These are phyloP conservation scores for Xestia xanthographa DNA, from an alignment of 2,888 invertebrate genomes.

Conservation along the genomic window DNA sequence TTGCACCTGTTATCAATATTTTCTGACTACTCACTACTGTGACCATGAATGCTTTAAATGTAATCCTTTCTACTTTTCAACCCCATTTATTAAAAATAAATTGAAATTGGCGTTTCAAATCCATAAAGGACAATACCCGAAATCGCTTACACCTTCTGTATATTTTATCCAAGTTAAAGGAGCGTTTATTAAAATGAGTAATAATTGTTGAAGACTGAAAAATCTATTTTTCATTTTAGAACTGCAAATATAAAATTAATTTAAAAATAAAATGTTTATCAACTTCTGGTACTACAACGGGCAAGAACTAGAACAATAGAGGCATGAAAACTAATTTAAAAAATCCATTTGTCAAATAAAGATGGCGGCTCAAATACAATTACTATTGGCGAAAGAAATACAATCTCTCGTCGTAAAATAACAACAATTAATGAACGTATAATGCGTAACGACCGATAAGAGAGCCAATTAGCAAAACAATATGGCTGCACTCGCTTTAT, in stretches of 20 bases:
- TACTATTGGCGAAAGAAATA: slow-evolving; percentile 77
- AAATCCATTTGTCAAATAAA: slow-evolving; percentile 64
- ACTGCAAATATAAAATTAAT: slow-evolving; percentile 15
- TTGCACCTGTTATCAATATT: slow-evolving; percentile 37
- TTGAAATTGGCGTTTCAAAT: neutral
- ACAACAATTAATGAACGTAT: slow-evolving; percentile 84
- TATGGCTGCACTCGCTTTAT: slow-evolving; percentile 75
- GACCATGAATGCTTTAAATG: neutral
- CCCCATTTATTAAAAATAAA: neutral
- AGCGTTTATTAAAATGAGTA: slow-evolving; percentile 9
- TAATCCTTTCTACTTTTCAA: no score
- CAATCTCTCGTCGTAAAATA: slow-evolving; percentile 82
- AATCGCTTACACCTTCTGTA: accelerated
- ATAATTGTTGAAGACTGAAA: neutral
- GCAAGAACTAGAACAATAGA: slow-evolving; percentile 57
- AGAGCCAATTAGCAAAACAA: slow-evolving; percentile 84
- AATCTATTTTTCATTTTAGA: slow-evolving; percentile 22
- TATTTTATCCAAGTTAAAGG: neutral
- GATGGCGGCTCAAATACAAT: slow-evolving; percentile 67
- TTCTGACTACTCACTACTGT: neutral
- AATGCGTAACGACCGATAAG: slow-evolving; percentile 84
- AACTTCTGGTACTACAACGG: slow-evolving; percentile 34
- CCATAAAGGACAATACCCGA: neutral
- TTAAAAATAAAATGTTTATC: slow-evolving; percentile 18
- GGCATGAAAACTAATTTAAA: slow-evolving; percentile 61